Evolutionary conservation across 2,888 invertebrate genomes (phyloP).

Genomic region (Ectemnius cavifrons): DNA sequence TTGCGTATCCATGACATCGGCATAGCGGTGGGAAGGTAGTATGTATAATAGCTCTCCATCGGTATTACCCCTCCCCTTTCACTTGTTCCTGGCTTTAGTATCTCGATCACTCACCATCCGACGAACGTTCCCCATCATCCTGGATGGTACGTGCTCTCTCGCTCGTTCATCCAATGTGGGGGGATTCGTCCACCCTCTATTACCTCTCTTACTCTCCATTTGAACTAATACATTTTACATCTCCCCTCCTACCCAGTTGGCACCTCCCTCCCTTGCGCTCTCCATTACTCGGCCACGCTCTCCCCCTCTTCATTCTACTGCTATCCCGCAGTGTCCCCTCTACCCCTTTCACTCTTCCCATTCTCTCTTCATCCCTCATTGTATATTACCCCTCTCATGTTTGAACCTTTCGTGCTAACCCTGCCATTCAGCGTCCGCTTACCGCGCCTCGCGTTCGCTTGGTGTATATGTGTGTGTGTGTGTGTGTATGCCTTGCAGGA

Average conservation of each 20-base stretch:
- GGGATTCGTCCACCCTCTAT: no score
- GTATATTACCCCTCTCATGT: slow-evolving; percentile 10
- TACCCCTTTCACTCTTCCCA: slow-evolving; percentile 15
- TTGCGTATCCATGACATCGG: slow-evolving; percentile 64
- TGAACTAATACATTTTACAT: not conserved
- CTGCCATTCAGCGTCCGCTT: slow-evolving; percentile 43
- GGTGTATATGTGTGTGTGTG: slow-evolving; percentile 30
- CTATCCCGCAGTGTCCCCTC: slow-evolving; percentile 25
- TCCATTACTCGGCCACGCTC: slow-evolving; percentile 23
- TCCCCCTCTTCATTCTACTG: slow-evolving; percentile 3
- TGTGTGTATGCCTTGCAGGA: slow-evolving; percentile 48
- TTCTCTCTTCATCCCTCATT: slow-evolving; percentile 23
- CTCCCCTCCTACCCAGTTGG: slow-evolving; percentile 26
- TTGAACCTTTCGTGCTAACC: slow-evolving; percentile 23
- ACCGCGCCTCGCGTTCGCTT: slow-evolving; percentile 34
- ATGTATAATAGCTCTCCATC: slow-evolving; percentile 62
- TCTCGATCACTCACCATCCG: slow-evolving; percentile 1
- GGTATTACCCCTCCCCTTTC: slow-evolving; percentile 53
- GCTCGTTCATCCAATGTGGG: slow-evolving; percentile 30
- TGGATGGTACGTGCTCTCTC: slow-evolving; percentile 8
- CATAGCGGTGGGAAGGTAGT: slow-evolving; percentile 65
- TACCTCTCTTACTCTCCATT: no score
- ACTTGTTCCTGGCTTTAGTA: slow-evolving; percentile 30
- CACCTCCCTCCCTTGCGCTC: slow-evolving; percentile 19
- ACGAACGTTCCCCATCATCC: slow-evolving; percentile 17